Base-by-base conservation (phyloP, 2,888 invertebrate genomes). In the Dicyrtoma fusca region DNA sequence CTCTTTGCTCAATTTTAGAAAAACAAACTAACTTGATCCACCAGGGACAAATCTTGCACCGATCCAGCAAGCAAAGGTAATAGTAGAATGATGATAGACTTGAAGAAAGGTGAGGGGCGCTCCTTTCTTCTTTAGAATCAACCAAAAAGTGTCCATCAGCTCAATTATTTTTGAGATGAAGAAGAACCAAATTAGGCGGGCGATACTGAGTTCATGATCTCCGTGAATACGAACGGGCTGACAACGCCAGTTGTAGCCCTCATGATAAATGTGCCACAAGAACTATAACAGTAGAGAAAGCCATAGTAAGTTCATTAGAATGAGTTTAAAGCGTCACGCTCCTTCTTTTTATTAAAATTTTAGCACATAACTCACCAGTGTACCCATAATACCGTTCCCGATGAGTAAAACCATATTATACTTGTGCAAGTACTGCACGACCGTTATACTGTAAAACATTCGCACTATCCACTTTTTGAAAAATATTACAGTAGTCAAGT, bases 1-100 rank as follows among this genome's bases (percentile, higher is more conserved):
- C 34, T 34, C 3, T 34, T 34, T 34, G 34, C 8, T 34, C 8
- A 34, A 34, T 42, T 47, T 47, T 14, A 53, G 11, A 49, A 23
- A 25, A 64, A 23, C 21, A 6, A 51, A 64, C 75, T 69, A 74
- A 79, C 80, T 75, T 10, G 79, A 76, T 65, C 80, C 80, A 19
- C 80, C 80, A 42, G 80, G 80, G 26, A 77, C 79, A 72, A 78
- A 80, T 71, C 77, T 76, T 11, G 77, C 79, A 14, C 80, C 80
- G 44, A 79, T 77, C 78, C 78, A 80, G 26, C 79, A 79, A 6
- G 80, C 80, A 61, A 77, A 65, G 10, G 79, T 74, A 26, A 80
- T 80, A 0, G 80, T 79, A 0, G 80, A 79, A 72, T 80, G 80
- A 69, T 80, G 80, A 59, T 80, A 80, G 34, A 78, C 62, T 55